These are phyloP conservation scores for Anoplolepis gracilipes DNA, from an alignment of 1,140 invertebrate species.

Conservation along the genomic window DNA sequence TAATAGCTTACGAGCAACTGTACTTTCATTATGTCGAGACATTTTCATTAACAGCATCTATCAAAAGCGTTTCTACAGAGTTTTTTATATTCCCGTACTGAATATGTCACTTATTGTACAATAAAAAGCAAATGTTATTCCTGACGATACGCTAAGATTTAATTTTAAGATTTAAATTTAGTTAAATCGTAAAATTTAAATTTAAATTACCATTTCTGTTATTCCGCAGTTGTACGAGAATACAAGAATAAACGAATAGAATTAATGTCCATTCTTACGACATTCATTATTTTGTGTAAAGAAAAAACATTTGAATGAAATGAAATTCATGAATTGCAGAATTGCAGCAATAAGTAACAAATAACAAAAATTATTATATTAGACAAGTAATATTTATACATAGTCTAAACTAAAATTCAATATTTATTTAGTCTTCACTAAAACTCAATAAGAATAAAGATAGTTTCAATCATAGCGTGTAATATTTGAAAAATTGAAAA, in stretches of 20 bases:
- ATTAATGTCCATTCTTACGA: not conserved
- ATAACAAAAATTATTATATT: not conserved
- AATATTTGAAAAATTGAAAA: conserved; percentile 2
- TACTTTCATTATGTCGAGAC: conserved; percentile 17
- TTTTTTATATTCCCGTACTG: not conserved
- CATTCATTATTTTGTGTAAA: not conserved
- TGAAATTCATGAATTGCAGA: not conserved
- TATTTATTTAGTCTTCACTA: no score
- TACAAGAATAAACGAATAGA: not conserved
- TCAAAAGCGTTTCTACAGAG: conserved; percentile 15
- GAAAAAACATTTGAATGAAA: not conserved
- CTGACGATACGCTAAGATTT: not conserved
- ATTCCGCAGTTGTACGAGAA: not conserved
- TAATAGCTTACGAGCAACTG: conserved; percentile 29
- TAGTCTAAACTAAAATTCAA: no score
- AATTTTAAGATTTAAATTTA: no score
- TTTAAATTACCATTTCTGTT: not conserved
- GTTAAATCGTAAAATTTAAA: not conserved
- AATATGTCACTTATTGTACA: not conserved
- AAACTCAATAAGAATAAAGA: not conserved
- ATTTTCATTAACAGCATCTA: conserved; percentile 45
- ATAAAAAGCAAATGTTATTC: not conserved
- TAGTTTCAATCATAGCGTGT: not conserved
- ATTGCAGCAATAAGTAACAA: not conserved
- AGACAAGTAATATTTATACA: not conserved